Base-by-base conservation (phyloP, 2,113 vertebrate species). In the Microtus oregoni region DNA sequence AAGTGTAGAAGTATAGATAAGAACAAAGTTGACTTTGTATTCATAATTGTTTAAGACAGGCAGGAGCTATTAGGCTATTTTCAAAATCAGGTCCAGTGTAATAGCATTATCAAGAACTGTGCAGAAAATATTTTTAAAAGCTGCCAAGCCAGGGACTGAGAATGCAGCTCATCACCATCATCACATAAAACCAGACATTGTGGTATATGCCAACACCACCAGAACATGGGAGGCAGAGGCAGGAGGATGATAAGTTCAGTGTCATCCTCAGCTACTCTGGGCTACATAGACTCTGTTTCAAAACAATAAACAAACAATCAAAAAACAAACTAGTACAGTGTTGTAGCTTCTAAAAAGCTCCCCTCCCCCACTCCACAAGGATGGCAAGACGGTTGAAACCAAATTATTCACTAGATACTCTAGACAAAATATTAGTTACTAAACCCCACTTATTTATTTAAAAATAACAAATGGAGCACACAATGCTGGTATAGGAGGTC, bases 61-160 rank as follows among this genome's bases (percentile, higher is more conserved):
- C 44, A 93, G 52, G 2, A 89, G 52, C 86, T 95, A 17, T 83
- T 94, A 35, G 28, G 50, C 7, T 65, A 44, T 86, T 93, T 93
- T 9, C 22, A 91, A 75, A 87, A 41, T 75, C 72, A 86, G 47
- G 83, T 7, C 9, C 15, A 72, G 22, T 79, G 7, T 55, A 86
- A 92, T n/a, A 92, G 78, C 89, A 78, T 65, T 76, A 55, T 35
- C 38, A 89, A 92, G 63, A 83, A 85, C 50, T 61, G 6, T 3
- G 15, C 32, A 77, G 17, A 61, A 47, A 63, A 61, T 58, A 63
- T 38, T 61, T 58, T 79, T 92, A 17, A 65, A 85, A 30, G 82
- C 24, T 41, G 26, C 41, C 17, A 67, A 65, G 58, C 61, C 28
- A 47, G 38, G 20, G 14, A 58, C 22, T 65, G 55, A 30, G 24